These are phyloP conservation scores for Holacanthus passer DNA, from an alignment of 2,113 vertebrate species.

Conservation along the genomic window DNA sequence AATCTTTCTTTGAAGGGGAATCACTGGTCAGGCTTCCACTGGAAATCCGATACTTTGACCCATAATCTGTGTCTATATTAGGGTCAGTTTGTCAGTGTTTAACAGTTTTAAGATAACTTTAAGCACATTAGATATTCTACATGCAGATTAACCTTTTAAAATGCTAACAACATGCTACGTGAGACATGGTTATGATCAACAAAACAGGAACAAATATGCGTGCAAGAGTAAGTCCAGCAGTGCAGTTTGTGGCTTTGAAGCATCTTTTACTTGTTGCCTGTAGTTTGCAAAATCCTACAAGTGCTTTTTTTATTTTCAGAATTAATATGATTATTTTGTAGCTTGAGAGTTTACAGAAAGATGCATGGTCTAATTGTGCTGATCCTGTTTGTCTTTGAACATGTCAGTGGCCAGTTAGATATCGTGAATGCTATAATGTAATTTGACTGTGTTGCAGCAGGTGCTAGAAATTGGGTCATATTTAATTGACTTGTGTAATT, in stretches of 20 bases:
- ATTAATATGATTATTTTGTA: neutral
- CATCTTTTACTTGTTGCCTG: neutral
- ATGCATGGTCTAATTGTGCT: neutral
- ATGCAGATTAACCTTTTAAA: conserved; percentile 2
- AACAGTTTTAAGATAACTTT: conserved; percentile 6
- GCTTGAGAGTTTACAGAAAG: neutral
- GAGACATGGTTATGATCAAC: neutral
- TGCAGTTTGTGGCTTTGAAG: neutral
- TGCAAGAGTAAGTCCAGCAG: neutral
- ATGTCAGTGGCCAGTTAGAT: neutral
- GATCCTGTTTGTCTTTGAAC: conserved; percentile 8
- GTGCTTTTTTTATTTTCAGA: neutral
- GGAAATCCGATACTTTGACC: conserved; percentile 14
- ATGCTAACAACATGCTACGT: neutral
- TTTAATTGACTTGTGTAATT: neutral
- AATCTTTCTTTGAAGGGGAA: conserved; percentile 12
- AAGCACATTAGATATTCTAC: neutral
- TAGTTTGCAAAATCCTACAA: neutral
- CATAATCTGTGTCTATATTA: conserved; percentile 33
- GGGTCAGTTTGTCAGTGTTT: conserved; percentile 22
- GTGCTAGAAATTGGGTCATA: conserved; percentile 1
- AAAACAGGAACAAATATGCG: neutral
- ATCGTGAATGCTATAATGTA: conserved; percentile 1
- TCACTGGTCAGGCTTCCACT: conserved; percentile 17
- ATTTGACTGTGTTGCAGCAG: conserved; percentile 1